Percentiles rank a stretch among this genome's conserved stretches.
Conservation (phyloP, 2,888 invertebrate genomes). For the Desoria tigrina region DNA sequence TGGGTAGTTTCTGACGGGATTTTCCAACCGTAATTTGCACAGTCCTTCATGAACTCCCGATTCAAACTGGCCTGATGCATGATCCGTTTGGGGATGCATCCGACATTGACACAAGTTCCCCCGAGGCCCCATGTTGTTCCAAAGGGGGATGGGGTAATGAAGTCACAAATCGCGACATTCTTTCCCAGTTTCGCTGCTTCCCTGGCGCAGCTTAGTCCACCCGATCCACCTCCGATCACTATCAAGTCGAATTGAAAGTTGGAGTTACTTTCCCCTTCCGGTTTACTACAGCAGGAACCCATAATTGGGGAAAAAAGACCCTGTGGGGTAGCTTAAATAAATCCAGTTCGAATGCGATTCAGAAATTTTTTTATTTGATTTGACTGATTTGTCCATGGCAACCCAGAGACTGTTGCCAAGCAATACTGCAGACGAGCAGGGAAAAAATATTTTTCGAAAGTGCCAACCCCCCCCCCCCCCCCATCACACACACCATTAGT, state of each 20-base stretch:
- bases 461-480: too few species aligned
- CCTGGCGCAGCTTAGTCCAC: constrained; percentile 16
- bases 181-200: constrained; percentile 26
- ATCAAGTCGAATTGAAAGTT: too few species aligned
- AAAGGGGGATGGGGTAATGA: constrained; percentile 62
- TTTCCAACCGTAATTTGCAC: constrained; percentile 25
- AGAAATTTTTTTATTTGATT: too few species aligned
- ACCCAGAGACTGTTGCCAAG: too few species aligned
- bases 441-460: too few species aligned
- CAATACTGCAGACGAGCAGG: too few species aligned
- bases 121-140: constrained; percentile 55
- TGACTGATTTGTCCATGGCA: too few species aligned
- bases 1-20: constrained; percentile 51
- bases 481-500: too few species aligned
- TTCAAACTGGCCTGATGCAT: constrained; percentile 94
- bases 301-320: too few species aligned
- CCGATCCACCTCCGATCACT: constrained; percentile 39
- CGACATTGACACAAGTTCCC: constrained; percentile 39
- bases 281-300: too few species aligned
- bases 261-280: neutral
- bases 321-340: too few species aligned
- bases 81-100: constrained; percentile 70
- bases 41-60: constrained; percentile 26
- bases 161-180: constrained; percentile 61
- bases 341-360: too few species aligned